Conservation (phyloP, 2,113 vertebrate genomes). For the Peromyscus polionotus region DNA sequence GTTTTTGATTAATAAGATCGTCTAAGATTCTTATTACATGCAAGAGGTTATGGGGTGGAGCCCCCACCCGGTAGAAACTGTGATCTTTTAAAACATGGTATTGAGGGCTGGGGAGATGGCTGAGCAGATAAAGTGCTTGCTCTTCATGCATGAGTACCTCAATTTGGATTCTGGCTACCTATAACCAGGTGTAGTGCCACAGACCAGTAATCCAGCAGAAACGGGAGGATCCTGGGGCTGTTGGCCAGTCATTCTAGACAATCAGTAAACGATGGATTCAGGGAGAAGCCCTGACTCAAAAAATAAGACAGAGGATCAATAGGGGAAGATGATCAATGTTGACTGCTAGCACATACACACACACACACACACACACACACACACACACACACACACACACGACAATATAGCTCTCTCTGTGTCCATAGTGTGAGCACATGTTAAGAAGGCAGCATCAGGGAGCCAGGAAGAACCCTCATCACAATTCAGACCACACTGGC, state of each 20-base stretch:
- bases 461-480: neutral
- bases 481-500: neutral
- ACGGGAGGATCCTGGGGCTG: neutral
- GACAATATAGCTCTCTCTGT: neutral
- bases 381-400: too few species aligned
- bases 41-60: neutral
- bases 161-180: neutral
- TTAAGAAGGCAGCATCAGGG: neutral
- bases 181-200: neutral
- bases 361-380: neutral
- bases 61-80: accelerated
- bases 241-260: neutral
- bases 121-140: neutral
- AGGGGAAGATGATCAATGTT: neutral
- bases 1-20: too few species aligned
- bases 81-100: neutral
- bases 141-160: neutral
- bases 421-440: accelerated
- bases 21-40: too few species aligned
- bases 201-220: neutral
- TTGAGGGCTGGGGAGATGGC: neutral
- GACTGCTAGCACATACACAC: too few species aligned
- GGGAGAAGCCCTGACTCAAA: neutral
- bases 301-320: neutral
- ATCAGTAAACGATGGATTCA: neutral